Conservation (phyloP, 2,888 invertebrate genomes). For the Mesorhabditis spiculigera region DNA sequence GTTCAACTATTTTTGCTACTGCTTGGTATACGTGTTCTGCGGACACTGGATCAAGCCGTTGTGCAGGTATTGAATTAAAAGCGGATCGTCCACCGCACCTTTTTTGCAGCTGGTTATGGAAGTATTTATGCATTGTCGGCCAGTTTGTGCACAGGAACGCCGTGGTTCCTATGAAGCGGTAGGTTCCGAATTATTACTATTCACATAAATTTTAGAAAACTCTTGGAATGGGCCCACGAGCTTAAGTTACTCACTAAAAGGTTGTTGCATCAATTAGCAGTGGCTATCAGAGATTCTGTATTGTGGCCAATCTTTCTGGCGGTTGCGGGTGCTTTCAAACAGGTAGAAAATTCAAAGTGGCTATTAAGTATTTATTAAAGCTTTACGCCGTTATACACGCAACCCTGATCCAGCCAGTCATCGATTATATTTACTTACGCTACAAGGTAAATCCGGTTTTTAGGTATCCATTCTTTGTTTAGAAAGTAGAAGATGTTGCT, state of each 20-base stretch:
- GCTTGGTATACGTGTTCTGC: slow-evolving; percentile 38
- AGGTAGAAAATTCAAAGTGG: slow-evolving; percentile 8
- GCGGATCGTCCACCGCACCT: slow-evolving; percentile 10
- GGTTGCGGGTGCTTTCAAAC: slow-evolving; percentile 25
- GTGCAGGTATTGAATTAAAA: slow-evolving; percentile 21
- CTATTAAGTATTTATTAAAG: neutral
- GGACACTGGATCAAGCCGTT: slow-evolving; percentile 39
- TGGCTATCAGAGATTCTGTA: slow-evolving; percentile 38
- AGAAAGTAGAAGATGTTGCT: slow-evolving; percentile 31
- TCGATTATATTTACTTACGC: slow-evolving; percentile 30
- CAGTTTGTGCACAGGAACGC: neutral
- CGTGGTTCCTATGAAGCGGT: neutral
- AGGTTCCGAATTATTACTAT: neutral
- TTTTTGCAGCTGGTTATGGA: neutral
- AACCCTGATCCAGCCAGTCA: slow-evolving; percentile 24
- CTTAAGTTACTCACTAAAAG: neutral
- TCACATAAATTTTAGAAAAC: neutral
- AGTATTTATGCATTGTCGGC: neutral
- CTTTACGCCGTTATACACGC: neutral
- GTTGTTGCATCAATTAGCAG: slow-evolving; percentile 7
- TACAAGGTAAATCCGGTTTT: slow-evolving; percentile 32
- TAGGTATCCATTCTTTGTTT: neutral
- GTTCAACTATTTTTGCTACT: slow-evolving; percentile 35
- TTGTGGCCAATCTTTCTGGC: slow-evolving; percentile 44
- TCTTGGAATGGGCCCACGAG: neutral